Percentiles rank a stretch among this genome's conserved stretches.
phyloP scores from a whole-genome alignment of 2,113 vertebrate genomes.

The Falcunculus frontatus region DNA sequence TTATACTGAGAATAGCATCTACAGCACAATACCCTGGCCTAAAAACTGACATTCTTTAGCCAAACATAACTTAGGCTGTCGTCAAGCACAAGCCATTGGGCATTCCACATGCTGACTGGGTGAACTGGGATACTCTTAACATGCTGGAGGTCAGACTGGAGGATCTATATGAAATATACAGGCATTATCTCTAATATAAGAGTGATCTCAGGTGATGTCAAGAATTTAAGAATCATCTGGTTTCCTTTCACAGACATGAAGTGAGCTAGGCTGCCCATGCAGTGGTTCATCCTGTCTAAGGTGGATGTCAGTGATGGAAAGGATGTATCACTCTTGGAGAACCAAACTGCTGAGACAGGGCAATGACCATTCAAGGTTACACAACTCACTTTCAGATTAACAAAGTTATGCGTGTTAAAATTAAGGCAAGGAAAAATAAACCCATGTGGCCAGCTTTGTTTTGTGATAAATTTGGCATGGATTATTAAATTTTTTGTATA shows the following conservation, averaged over 20 bases:
- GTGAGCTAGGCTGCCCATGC: not conserved
- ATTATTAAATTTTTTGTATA: not conserved
- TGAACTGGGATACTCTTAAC: not conserved
- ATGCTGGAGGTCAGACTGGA: not conserved
- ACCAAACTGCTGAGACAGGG: not conserved
- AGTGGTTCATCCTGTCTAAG: not conserved
- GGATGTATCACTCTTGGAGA: not conserved
- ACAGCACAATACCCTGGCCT: not conserved
- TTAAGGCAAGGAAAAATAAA: not conserved
- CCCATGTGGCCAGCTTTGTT: rapidly evolving
- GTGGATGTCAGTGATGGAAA: not conserved
- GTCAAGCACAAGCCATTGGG: not conserved
- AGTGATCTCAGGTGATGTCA: not conserved
- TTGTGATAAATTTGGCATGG: not conserved
- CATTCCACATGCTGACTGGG: not conserved
- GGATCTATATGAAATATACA: not conserved
- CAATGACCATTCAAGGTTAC: not conserved
- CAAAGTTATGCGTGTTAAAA: not conserved
- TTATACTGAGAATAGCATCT: not conserved
- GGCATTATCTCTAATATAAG: not conserved
- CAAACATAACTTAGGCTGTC: not conserved
- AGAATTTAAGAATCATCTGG: not conserved
- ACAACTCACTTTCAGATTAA: not conserved
- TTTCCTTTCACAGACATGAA: not conserved
- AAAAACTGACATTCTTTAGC: not conserved